Percentiles rank a stretch among this genome's conserved stretches.
phyloP scores from a whole-genome alignment of 1,140 invertebrate species.

The Platyscapa corneri region DNA sequence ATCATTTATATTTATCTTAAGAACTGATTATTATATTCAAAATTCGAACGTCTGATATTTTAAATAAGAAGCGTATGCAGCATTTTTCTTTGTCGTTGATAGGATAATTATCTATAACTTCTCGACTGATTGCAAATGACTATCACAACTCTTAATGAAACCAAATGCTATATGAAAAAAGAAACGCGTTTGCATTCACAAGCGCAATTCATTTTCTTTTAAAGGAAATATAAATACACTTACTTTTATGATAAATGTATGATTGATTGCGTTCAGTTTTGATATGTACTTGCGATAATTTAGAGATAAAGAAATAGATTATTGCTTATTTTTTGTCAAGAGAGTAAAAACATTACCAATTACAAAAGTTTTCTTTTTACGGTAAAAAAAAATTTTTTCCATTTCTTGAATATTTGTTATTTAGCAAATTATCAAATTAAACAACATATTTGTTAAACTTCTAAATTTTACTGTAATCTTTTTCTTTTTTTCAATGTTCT shows the following conservation, averaged over 20 bases:
- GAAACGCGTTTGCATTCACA: conserved; percentile 20
- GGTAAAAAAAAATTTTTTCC: conserved; percentile 7
- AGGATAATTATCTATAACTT: conserved; percentile 44
- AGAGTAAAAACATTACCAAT: background rate
- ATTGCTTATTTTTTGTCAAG: conserved; percentile 6
- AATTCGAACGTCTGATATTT: conserved; percentile 8
- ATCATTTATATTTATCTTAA: conserved; percentile 32
- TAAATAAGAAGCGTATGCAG: conserved; percentile 10
- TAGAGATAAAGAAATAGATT: conserved; percentile 22
- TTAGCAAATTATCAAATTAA: background rate
- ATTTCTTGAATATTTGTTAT: background rate
- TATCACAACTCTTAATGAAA: conserved; percentile 49
- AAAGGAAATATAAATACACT: conserved; percentile 16
- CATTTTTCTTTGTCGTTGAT: conserved; percentile 34
- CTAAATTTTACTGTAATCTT: background rate
- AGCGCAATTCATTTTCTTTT: conserved; percentile 34
- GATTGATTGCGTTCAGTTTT: conserved; percentile 14
- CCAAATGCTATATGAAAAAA: conserved; percentile 38
- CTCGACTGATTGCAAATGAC: conserved; percentile 50
- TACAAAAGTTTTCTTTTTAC: background rate
- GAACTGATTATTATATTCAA: conserved; percentile 3
- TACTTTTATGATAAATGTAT: conserved; percentile 23
- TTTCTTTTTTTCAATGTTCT: conserved; percentile 8
- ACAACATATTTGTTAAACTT: background rate
- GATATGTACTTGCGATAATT: conserved; percentile 4